Percentiles rank a stretch among this genome's conserved stretches.
These are phyloP conservation scores for Parauchenoglanis ngamensis DNA, from an alignment of 2,797 vertebrate genomes.

Conservation along the genomic window DNA sequence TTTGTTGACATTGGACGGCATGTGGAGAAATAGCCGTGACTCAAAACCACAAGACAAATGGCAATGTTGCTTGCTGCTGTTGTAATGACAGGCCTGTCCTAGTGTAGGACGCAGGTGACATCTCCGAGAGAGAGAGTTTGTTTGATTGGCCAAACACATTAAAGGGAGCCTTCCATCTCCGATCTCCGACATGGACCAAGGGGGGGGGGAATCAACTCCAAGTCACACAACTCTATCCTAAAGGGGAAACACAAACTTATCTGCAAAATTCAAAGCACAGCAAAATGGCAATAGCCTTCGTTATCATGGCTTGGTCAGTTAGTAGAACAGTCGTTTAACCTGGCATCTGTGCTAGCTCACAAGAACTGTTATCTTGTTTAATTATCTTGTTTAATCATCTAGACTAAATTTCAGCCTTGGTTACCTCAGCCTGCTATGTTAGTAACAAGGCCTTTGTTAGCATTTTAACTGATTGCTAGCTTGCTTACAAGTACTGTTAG, in stretches of 20 bases:
- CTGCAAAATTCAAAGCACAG: neutral
- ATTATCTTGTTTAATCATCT: neutral
- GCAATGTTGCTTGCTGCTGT: conserved; percentile 64
- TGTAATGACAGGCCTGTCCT: conserved; percentile 65
- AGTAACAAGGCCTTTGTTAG: neutral
- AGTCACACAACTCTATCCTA: neutral
- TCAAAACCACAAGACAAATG: conserved; percentile 76
- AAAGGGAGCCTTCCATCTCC: conserved; percentile 6
- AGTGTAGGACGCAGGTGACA: conserved; percentile 68
- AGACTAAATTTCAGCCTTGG: neutral
- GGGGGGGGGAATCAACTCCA: neutral
- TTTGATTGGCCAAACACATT: conserved; percentile 10
- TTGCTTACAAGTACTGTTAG: neutral
- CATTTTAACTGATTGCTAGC: too few relatives aligned
- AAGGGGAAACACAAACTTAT: neutral
- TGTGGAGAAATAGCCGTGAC: conserved; percentile 71
- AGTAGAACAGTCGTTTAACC: neutral
- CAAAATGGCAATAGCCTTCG: neutral
- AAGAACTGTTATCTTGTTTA: neutral
- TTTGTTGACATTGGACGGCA: conserved; percentile 76
- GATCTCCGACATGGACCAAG: neutral
- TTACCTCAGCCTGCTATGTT: neutral
- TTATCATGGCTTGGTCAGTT: neutral
- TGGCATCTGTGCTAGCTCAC: neutral
- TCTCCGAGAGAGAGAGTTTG: conserved; percentile 55